Conservation (phyloP, 2,797 vertebrate species). For the Glyptemys insculpta region DNA sequence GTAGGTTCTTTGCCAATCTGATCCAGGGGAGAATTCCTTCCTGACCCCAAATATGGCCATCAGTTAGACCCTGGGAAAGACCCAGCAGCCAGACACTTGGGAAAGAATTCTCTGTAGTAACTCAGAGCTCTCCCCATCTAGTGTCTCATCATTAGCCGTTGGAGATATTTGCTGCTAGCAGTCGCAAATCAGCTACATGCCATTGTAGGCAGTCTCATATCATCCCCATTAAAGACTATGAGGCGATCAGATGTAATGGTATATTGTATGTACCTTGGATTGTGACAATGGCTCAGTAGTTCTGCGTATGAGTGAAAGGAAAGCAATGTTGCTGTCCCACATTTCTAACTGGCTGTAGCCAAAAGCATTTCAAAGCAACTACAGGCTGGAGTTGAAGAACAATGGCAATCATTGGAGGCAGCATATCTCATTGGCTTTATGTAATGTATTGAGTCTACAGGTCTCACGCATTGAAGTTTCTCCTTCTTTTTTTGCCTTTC, state of each 20-base stretch:
- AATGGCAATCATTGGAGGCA: fast-evolving
- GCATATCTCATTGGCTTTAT: not conserved
- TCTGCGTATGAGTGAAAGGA: not conserved
- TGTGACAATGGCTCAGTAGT: not conserved
- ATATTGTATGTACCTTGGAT: not conserved
- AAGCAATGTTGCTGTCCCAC: not conserved
- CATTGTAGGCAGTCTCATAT: not conserved
- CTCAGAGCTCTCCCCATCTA: not conserved
- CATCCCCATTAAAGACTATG: not conserved
- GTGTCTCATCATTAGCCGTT: not conserved
- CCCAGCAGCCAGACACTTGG: not conserved
- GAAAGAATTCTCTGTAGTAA: not conserved
- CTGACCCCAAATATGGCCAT: not conserved
- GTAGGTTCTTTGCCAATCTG: not conserved
- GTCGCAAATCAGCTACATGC: not conserved
- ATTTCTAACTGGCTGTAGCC: not conserved
- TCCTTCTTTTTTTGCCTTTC: not conserved
- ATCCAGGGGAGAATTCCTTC: not conserved
- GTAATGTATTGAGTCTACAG: not conserved
- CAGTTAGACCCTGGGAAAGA: not conserved
- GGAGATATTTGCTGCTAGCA: not conserved
- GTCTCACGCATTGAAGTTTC: fast-evolving
- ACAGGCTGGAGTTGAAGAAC: not conserved
- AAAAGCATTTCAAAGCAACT: not conserved
- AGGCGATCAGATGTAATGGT: not conserved